A percentile compares a stretch with the other conserved stretches of the same genome.
phyloP scores from a whole-genome alignment of 2,797 vertebrate genomes.

The Valencia hispanica region DNA sequence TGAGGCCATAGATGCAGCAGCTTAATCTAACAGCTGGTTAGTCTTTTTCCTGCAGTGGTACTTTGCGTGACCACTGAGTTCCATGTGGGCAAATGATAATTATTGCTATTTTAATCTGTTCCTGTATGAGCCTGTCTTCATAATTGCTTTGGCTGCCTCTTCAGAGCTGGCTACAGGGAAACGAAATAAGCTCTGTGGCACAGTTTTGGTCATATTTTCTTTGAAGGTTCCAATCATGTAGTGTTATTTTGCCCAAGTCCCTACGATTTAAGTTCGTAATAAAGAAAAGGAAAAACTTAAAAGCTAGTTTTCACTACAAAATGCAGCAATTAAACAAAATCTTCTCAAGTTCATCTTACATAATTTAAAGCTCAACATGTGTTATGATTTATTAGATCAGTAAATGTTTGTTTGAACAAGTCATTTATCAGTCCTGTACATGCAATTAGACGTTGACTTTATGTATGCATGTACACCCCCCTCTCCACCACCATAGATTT shows the following conservation, averaged over 20 bases:
- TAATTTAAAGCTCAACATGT: background rate
- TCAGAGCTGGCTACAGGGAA: conserved; percentile 10
- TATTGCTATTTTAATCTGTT: conserved; percentile 55
- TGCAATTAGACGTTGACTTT: background rate
- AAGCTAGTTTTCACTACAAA: background rate
- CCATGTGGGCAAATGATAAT: conserved; percentile 28
- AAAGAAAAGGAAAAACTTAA: background rate
- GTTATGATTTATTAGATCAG: background rate
- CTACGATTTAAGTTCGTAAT: background rate
- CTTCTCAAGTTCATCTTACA: too few relatives aligned
- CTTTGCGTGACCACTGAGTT: conserved; percentile 19
- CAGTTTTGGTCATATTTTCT: conserved; percentile 19
- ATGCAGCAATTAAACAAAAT: too few relatives aligned
- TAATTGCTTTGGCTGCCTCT: conserved; percentile 45
- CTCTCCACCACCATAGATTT: too few relatives aligned
- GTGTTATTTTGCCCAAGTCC: background rate
- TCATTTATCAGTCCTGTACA: background rate
- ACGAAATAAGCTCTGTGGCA: conserved; percentile 32
- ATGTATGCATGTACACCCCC: too few relatives aligned
- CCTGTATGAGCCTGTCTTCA: conserved; percentile 36
- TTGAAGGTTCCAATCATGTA: conserved; percentile 13
- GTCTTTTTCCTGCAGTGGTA: conserved; percentile 27
- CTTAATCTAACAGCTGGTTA: conserved; percentile 46
- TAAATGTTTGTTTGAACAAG: background rate
- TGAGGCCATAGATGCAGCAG: conserved; percentile 27